These are phyloP conservation scores for Homarus gammarus DNA, from an alignment of 2,888 invertebrate genomes.

Conservation along the genomic window DNA sequence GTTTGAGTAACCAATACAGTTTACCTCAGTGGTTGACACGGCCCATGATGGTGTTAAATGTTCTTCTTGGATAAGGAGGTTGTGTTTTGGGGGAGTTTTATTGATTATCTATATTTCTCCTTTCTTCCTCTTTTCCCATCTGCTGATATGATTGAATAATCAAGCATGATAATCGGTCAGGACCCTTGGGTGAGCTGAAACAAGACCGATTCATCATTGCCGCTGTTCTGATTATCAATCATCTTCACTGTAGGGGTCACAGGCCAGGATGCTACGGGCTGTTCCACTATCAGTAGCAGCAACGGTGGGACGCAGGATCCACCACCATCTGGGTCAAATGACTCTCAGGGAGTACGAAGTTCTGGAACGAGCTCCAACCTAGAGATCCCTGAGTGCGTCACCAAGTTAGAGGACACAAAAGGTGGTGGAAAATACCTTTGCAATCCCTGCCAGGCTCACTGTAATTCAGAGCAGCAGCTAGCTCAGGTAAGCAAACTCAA, in stretches of 20 bases:
- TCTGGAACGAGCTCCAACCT: conserved; percentile 11
- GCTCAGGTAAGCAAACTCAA: conserved; percentile 79
- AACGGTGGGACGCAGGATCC: conserved; percentile 29
- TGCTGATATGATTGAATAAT: conserved; percentile 76
- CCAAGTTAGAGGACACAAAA: conserved; percentile 73
- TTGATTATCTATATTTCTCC: conserved; percentile 49
- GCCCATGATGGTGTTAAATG: no score
- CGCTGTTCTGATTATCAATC: conserved; percentile 74
- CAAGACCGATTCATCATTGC: conserved; percentile 75
- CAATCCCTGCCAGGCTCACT: conserved; percentile 80
- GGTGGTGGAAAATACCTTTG: conserved; percentile 77
- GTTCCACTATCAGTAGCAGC: conserved; percentile 26
- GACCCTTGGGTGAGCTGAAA: conserved; percentile 49
- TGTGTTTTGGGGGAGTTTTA: not conserved
- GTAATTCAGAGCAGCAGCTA: conserved; percentile 81
- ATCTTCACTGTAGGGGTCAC: conserved; percentile 76
- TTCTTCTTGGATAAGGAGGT: conserved; percentile 14
- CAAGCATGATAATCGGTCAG: conserved; percentile 76
- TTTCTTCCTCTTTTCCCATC: conserved; percentile 71
- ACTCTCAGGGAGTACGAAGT: no score
- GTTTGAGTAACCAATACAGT: no score
- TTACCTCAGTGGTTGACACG: no score
- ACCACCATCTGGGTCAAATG: no score
- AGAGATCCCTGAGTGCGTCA: conserved; percentile 71
- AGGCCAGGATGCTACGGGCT: conserved; percentile 47